Conservation (phyloP, 2,888 invertebrate genomes). For the Euzetes globulus region DNA sequence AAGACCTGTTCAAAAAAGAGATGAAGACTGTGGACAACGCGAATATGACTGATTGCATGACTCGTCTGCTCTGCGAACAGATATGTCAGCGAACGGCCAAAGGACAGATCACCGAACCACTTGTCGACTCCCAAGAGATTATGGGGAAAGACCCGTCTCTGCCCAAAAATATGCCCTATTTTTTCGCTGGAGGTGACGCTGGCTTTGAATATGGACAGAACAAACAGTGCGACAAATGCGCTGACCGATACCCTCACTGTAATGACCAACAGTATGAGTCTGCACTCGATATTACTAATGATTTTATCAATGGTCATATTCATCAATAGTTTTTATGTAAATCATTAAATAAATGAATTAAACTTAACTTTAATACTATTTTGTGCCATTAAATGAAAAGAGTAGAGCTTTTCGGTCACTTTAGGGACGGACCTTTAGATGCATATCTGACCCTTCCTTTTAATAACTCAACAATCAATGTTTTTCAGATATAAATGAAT, state of each 20-base stretch:
- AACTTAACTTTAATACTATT: too few relatives aligned
- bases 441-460: too few relatives aligned
- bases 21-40: slow-evolving; percentile 5
- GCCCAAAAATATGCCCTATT: slow-evolving; percentile 18
- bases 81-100: slow-evolving; percentile 32
- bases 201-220: slow-evolving; percentile 31
- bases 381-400: too few relatives aligned
- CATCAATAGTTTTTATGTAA: neutral
- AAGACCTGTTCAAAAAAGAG: slow-evolving; percentile 31
- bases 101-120: slow-evolving; percentile 33
- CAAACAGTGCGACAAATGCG: slow-evolving; percentile 30
- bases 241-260: slow-evolving; percentile 19
- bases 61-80: slow-evolving; percentile 31
- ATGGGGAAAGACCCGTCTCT: slow-evolving; percentile 27
- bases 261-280: slow-evolving; percentile 22
- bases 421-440: too few relatives aligned
- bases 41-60: slow-evolving; percentile 34
- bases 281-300: neutral
- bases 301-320: neutral
- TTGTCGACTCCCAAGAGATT: slow-evolving; percentile 27
- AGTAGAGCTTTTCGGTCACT: too few relatives aligned
- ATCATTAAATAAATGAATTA: too few relatives aligned
- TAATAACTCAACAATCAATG: neutral
- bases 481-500: neutral
- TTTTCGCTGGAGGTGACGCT: slow-evolving; percentile 31